These are phyloP conservation scores for Cyprinodon brontotheroides DNA, from an alignment of 2,113 vertebrate species.

Conservation along the genomic window DNA sequence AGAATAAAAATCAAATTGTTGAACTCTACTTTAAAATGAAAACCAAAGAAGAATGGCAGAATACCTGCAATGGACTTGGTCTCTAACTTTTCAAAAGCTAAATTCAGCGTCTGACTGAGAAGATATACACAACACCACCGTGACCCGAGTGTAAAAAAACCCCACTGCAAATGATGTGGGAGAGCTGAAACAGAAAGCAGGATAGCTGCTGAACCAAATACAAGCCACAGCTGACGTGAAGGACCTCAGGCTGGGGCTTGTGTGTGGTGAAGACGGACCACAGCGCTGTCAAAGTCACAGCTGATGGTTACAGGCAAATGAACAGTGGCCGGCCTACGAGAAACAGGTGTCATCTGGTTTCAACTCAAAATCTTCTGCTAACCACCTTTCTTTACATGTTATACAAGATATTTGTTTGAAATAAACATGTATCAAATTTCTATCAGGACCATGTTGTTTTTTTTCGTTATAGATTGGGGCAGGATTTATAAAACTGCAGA, in stretches of 20 bases:
- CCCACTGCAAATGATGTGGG: conserved; percentile 55
- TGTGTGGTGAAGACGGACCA: conserved; percentile 24
- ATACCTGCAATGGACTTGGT: background rate
- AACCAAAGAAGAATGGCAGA: background rate
- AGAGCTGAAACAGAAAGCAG: conserved; percentile 15
- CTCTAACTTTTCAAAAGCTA: background rate
- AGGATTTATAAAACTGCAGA: too few relatives aligned
- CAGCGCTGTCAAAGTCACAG: conserved; percentile 14
- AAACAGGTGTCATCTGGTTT: conserved; percentile 28
- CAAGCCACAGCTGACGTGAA: conserved; percentile 16
- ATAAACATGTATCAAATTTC: too few relatives aligned
- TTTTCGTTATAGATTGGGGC: too few relatives aligned
- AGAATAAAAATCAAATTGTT: background rate
- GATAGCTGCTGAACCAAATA: conserved; percentile 29
- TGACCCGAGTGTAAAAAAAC: background rate
- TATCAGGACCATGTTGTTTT: too few relatives aligned
- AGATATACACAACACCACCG: background rate
- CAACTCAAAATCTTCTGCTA: background rate
- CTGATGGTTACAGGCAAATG: conserved; percentile 52
- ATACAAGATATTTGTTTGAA: too few relatives aligned
- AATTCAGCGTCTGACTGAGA: background rate
- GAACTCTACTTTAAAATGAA: background rate
- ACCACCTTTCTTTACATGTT: too few relatives aligned
- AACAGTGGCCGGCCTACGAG: background rate
- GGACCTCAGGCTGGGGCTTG: conserved; percentile 38